Evolutionary conservation across 2,888 invertebrate species (phyloP).

Genomic region (Ashinkailepas kermadecensis): DNA sequence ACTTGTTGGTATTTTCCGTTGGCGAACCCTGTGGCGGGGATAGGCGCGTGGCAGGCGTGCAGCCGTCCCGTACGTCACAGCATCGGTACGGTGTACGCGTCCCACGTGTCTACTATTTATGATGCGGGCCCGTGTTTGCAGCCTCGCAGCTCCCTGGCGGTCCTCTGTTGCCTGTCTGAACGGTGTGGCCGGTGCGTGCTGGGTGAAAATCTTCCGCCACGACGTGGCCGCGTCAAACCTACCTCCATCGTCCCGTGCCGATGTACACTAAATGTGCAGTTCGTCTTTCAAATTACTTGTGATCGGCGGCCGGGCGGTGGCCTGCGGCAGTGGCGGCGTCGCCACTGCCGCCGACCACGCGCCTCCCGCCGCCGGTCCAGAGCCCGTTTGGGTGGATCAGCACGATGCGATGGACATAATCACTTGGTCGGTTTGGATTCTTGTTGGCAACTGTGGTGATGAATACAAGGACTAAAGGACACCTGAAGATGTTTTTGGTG

Average conservation of each 20-base stretch:
- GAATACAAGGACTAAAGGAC: neutral
- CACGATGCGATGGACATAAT: neutral
- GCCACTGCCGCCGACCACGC: neutral
- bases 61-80: neutral
- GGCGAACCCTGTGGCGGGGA: neutral
- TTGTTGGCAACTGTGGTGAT: neutral
- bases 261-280: conserved; percentile 19
- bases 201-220: neutral
- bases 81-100: neutral
- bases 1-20: conserved; percentile 7
- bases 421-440: neutral
- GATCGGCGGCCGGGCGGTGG: neutral
- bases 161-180: neutral
- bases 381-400: conserved; percentile 15
- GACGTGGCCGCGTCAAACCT: neutral
- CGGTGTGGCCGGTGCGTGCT: neutral
- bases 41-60: neutral
- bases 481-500: too few species aligned
- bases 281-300: neutral
- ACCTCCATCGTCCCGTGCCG: neutral
- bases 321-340: neutral
- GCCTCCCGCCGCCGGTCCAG: neutral
- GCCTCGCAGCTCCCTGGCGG: neutral
- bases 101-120: neutral
- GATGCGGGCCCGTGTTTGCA: neutral